Percentiles rank a stretch among this genome's conserved stretches.
phyloP scores from a whole-genome alignment of 2,113 vertebrate genomes.

The Paraplagusia blochii region DNA sequence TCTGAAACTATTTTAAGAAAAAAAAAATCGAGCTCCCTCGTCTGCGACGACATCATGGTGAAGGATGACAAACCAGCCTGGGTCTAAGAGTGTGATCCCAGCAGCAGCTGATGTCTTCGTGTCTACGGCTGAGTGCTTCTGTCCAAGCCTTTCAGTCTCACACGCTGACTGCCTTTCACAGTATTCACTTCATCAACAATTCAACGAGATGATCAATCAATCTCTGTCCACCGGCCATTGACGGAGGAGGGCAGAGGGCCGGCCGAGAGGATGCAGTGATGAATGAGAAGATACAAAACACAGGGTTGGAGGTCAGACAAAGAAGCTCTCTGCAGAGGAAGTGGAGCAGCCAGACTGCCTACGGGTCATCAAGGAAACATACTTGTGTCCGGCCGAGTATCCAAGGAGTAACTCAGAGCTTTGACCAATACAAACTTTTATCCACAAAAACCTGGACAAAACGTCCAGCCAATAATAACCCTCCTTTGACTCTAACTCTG shows the following conservation, averaged over 20 bases:
- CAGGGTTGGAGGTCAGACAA: conserved; percentile 71
- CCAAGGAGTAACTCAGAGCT: background rate
- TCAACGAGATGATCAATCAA: conserved; percentile 76
- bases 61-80: conserved; percentile 1
- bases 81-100: conserved; percentile 4
- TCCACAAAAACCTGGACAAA: background rate
- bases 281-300: conserved; percentile 80
- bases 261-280: conserved; percentile 67
- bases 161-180: conserved; percentile 60
- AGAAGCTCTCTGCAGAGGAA: conserved; percentile 58
- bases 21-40: background rate
- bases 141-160: conserved; percentile 31
- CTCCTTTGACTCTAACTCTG: background rate
- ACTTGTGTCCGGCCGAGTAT: background rate
- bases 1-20: too few relatives aligned
- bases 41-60: background rate
- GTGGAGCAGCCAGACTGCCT: conserved; percentile 22
- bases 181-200: conserved; percentile 56
- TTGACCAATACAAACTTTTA: too few relatives aligned
- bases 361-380: conserved; percentile 33
- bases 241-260: conserved; percentile 29
- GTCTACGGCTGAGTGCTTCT: conserved; percentile 44
- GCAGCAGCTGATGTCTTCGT: conserved; percentile 9
- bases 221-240: conserved; percentile 58
- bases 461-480: background rate